Conservation (phyloP, 2,888 invertebrate species). For the Argynnis bischoffii region DNA sequence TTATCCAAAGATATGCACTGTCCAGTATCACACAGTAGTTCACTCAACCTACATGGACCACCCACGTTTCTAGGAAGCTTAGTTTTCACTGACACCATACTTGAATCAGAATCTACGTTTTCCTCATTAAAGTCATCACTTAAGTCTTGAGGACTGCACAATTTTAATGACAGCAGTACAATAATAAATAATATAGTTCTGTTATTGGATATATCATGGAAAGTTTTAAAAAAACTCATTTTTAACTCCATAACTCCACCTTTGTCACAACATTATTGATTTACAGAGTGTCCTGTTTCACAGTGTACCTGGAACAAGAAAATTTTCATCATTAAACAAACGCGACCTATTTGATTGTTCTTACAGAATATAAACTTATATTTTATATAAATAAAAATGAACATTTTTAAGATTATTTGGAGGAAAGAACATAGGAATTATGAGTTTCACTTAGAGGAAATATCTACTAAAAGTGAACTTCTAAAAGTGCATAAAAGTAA, state of each 20-base stretch:
- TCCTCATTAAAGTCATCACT: slow-evolving; percentile 75
- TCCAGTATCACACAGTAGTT: slow-evolving; percentile 84
- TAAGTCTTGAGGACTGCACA: slow-evolving; percentile 74
- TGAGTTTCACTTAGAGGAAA: too few relatives aligned
- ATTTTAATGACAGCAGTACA: slow-evolving; percentile 69
- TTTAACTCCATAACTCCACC: slow-evolving; percentile 45
- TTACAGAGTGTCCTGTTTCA: slow-evolving; percentile 25
- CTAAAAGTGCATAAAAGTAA: too few relatives aligned
- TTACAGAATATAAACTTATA: too few relatives aligned
- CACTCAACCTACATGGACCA: slow-evolving; percentile 81
- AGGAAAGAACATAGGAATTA: too few relatives aligned
- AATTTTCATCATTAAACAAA: slow-evolving; percentile 3
- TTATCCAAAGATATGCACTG: slow-evolving; percentile 88
- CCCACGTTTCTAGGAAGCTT: slow-evolving; percentile 56
- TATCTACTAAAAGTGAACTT: too few relatives aligned
- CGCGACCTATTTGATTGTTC: too few relatives aligned
- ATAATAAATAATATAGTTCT: slow-evolving; percentile 73
- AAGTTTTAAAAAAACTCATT: slow-evolving; percentile 68
- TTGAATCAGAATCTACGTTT: slow-evolving; percentile 59
- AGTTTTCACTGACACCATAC: slow-evolving; percentile 59
- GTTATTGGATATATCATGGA: slow-evolving; percentile 61
- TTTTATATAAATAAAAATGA: too few relatives aligned
- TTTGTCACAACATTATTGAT: slow-evolving; percentile 64
- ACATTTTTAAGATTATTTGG: too few relatives aligned
- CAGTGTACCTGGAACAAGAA: slow-evolving; percentile 61